Evolutionary conservation across 2,797 vertebrate genomes (phyloP), one percentile per base, ranked within the genome.

Genomic region (Petrocephalus schoutedeni): DNA sequence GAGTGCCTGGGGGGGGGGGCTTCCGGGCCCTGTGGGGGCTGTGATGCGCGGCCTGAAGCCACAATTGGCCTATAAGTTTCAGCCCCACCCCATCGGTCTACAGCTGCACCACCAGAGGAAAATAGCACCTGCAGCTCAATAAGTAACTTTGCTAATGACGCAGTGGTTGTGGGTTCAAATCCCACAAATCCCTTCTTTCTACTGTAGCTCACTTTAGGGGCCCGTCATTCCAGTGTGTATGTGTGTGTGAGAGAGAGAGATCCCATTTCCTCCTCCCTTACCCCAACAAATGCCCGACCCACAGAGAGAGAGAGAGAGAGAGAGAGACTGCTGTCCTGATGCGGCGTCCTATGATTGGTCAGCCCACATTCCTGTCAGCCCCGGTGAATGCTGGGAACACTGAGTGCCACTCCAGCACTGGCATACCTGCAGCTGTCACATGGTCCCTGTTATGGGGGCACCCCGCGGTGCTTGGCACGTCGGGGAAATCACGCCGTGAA

Each of bases 281-380:
- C 23, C 23, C 23, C 10, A 3, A 67, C 61, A 67, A 67, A 23
- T 67, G 61, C 23, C 23, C 12, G 61, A 67, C 61, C 61, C 23
- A 12, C 23, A 41, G 36, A 41, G 36, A 41, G 36, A 32, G 0
- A 32, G 23, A 32, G 21, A 28, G 21, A 10, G 23, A 28, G 0
- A 51, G 4, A 51, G 49, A 1, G 9, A 12, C 23, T 64, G 9
- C 21, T 10, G 49, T 28, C 61, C 61, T 10, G 1, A 1, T 67
- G 9, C 3, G 12, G 1, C 9, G 28, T 67, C 9, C 61, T 3
- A 1, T 67, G 61, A 67, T 67, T 67, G 61, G 61, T 67, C 61
- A 67, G 9, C 61, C 93, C 92, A 93, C 93, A 92, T 93, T 74
- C 32, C 61, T 14, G 14, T 41, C 67, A 36, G 67, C 32, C 32